Evolutionary conservation across 2,113 vertebrate species (phyloP).

Genomic region (Ceratotherium simum): DNA sequence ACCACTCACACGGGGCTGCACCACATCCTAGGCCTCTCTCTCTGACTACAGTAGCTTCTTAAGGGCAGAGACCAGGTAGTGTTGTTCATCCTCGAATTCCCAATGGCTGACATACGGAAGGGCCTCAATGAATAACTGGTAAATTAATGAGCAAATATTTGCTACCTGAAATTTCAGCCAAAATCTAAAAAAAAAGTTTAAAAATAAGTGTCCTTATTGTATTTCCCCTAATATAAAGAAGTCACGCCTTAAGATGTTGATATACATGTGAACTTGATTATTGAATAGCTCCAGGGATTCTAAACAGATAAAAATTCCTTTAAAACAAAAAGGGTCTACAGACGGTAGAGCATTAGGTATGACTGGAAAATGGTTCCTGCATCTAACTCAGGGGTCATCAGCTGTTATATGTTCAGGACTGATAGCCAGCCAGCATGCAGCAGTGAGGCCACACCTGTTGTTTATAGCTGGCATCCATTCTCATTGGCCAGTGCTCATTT

Average conservation of each 20-base stretch:
- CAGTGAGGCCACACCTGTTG: neutral
- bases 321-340: neutral
- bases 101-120: neutral
- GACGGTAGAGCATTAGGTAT: neutral
- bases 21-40: neutral
- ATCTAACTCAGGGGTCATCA: neutral
- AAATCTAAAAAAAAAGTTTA: constrained; percentile 45
- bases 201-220: neutral
- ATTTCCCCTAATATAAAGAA: constrained; percentile 5
- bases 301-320: neutral
- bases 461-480: neutral
- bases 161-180: neutral
- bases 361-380: neutral
- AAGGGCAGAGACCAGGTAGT: neutral
- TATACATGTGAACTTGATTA: neutral
- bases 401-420: neutral
- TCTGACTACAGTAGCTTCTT: neutral
- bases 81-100: neutral
- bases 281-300: neutral
- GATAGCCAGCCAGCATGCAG: neutral
- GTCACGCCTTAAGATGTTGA: neutral
- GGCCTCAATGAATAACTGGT: neutral
- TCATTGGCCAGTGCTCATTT: neutral
- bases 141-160: constrained; percentile 45
- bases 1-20: neutral